Conservation (phyloP, 2,113 vertebrate species). For the Hepsetus odoe region DNA sequence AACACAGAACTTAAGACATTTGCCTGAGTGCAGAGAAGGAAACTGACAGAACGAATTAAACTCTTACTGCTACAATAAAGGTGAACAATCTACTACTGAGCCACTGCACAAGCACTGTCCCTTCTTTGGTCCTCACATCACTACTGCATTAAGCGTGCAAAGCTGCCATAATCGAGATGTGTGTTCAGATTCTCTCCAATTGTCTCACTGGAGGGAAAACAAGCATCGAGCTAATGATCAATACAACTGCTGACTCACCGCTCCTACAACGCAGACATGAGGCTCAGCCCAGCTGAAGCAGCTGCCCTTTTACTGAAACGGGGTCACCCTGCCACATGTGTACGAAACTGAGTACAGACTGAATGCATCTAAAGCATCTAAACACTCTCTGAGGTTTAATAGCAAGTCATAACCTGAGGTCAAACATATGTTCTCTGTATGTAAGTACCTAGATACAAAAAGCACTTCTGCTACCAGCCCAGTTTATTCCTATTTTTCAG, state of each 20-base stretch:
- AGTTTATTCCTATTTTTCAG: no score
- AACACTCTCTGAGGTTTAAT: not conserved
- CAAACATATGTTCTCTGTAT: no score
- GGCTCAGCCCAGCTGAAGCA: not conserved
- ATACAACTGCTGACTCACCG: not conserved
- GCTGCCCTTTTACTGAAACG: not conserved
- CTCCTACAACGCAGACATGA: not conserved
- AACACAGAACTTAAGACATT: not conserved
- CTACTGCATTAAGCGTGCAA: not conserved
- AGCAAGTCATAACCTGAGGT: no score
- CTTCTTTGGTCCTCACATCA: not conserved
- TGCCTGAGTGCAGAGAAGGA: not conserved
- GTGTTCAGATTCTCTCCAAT: not conserved
- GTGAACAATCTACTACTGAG: not conserved
- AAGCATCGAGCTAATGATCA: constrained; percentile 4
- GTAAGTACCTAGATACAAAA: no score
- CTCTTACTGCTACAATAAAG: not conserved
- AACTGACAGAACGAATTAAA: not conserved
- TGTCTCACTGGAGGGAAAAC: constrained; percentile 7
- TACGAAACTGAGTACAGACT: not conserved
- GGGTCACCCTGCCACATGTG: not conserved
- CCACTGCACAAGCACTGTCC: not conserved
- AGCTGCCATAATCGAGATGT: not conserved
- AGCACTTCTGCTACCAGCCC: no score
- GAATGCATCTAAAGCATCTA: not conserved